Evolutionary conservation across 2,113 vertebrate genomes (phyloP), one percentile per base, ranked within the genome.

Genomic region (Vulpes ferrilata): DNA sequence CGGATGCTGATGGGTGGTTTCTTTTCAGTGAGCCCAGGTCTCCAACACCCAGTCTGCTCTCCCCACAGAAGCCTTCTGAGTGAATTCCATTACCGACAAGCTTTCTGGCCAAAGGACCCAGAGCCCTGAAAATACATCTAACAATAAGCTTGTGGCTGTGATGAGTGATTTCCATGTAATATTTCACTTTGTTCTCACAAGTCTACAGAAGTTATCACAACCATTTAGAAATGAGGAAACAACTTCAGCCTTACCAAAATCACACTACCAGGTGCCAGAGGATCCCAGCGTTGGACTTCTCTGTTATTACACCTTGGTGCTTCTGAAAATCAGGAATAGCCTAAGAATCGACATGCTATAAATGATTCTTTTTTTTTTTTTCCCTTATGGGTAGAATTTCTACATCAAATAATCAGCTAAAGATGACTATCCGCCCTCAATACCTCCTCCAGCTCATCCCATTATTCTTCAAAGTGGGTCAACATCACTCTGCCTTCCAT

Each of bases 321-420:
- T 59, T 74, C 86, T 59, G 59, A 95, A 95, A 73, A 90, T 81
- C 60, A 87, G 84, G 65, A 93, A 17, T 19, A 74, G 51, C 25
- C 62, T 80, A 92, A 92, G 69, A 59, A 82, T 17, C 57, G 7
- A 16, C 32, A 60, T 43, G 3, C 51, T 88, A 9, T 10, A 90
- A 19, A 71, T 15, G 5, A 16, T 4, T 67, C n/a, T 17, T 65
- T 35, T 51, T 27, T 62, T 64, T 64, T 64, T n/a, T 65, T 48
- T 53, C 30, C 13, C 32, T 57, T 80, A 60, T 51, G 17, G 96
- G 48, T 88, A 96, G 71, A 86, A 88, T 73, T 86, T 93, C 59
- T 32, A 62, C 51, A 91, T 86, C n/a, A 93, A 67, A 85, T 90
- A 91, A 88, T 35, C 51, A 88, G 60, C 38, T 60, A 51, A 74